phyloP scores from a whole-genome alignment of 2,888 invertebrate genomes.

The Octonoba sinensis region DNA sequence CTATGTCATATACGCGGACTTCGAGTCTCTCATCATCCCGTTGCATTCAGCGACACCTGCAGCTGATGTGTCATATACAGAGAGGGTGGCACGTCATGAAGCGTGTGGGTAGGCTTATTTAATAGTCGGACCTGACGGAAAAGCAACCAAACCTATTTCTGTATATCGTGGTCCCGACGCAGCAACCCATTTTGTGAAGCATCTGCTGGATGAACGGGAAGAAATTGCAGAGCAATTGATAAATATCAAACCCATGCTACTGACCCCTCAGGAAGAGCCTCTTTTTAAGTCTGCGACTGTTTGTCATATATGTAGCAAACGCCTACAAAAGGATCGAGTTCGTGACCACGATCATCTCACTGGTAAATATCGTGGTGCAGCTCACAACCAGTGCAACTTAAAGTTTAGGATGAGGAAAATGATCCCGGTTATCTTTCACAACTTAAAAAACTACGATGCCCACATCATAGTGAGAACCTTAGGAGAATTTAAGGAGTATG shows the following conservation, averaged over 20 bases:
- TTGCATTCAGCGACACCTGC: neutral
- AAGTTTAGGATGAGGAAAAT: no score
- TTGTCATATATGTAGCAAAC: neutral
- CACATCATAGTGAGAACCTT: neutral
- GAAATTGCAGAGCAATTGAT: neutral
- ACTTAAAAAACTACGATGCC: slow-evolving; percentile 10
- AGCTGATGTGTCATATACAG: neutral
- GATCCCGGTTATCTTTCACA: slow-evolving; percentile 1
- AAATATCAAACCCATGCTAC: neutral
- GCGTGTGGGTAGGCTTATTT: slow-evolving; percentile 17
- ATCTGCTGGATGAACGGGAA: neutral
- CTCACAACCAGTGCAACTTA: slow-evolving; percentile 13
- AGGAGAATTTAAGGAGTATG: neutral
- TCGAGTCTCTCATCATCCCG: neutral
- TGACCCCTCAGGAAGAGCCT: neutral
- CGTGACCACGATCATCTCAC: slow-evolving; percentile 1
- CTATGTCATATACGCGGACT: neutral
- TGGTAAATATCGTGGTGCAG: neutral
- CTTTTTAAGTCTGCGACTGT: neutral
- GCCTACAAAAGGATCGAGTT: neutral
- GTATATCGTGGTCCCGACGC: slow-evolving; percentile 1
- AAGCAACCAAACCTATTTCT: neutral
- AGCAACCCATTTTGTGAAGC: neutral
- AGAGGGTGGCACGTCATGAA: neutral
- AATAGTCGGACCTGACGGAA: neutral